Conservation (phyloP, 92 coral and sea anemone species). For the Epizoanthus fatuus region DNA sequence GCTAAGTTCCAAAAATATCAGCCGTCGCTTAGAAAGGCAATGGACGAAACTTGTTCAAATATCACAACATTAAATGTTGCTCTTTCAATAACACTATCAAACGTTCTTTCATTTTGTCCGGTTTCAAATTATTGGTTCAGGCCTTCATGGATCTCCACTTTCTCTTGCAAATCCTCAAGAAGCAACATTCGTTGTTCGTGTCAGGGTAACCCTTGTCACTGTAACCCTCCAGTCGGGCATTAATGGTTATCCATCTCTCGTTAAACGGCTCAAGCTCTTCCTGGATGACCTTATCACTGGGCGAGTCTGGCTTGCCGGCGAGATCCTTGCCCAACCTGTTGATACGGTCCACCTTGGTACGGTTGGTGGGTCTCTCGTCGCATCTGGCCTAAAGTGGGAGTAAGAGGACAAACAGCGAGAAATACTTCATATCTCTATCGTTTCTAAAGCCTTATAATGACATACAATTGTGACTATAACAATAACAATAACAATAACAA, state of each 20-base stretch:
- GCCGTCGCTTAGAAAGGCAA: no score
- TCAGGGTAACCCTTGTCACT: constrained; percentile 89
- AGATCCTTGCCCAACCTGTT: constrained; percentile 76
- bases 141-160: constrained; percentile 73
- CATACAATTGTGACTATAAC: no score
- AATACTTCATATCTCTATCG: no score
- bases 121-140: no score
- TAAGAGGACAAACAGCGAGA: not conserved
- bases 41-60: no score
- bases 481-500: no score
- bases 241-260: constrained; percentile 81
- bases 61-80: no score
- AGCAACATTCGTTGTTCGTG: constrained; percentile 69
- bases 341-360: constrained; percentile 72
- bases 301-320: constrained; percentile 70
- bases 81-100: no score
- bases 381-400: constrained; percentile 65
- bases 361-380: constrained; percentile 76
- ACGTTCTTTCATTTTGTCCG: no score
- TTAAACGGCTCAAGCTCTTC: constrained; percentile 80
- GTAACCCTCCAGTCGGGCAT: constrained; percentile 82
- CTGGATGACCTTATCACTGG: constrained; percentile 69
- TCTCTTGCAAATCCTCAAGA: constrained; percentile 75
- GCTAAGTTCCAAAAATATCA: no score
- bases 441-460: no score